Conservation (phyloP, 2,797 vertebrate species). For the Eleutherodactylus coqui region DNA sequence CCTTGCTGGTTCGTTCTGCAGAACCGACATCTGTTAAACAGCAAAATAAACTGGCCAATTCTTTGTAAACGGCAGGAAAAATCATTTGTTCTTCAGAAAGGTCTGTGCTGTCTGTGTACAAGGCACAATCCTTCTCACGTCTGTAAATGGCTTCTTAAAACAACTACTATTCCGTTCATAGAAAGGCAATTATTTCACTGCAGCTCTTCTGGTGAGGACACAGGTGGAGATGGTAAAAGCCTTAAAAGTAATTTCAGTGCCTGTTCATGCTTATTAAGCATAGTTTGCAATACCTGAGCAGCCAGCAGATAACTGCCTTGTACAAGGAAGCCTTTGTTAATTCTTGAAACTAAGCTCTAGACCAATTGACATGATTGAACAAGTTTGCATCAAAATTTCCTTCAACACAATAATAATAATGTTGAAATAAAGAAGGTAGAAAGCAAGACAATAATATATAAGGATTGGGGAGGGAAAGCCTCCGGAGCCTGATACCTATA, state of each 20-base stretch:
- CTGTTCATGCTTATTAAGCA: constrained; percentile 60
- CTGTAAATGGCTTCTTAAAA: constrained; percentile 32
- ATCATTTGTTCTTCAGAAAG: background rate
- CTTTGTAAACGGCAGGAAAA: constrained; percentile 11
- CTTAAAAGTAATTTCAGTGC: constrained; percentile 34
- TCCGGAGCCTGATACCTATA: background rate
- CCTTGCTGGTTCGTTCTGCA: background rate
- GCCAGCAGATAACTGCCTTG: constrained; percentile 11
- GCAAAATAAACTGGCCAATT: background rate
- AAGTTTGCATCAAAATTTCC: background rate
- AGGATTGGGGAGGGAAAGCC: background rate
- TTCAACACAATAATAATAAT: background rate
- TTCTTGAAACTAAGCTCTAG: background rate
- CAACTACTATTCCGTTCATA: constrained; percentile 27
- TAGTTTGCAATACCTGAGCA: constrained; percentile 41
- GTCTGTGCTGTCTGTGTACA: background rate
- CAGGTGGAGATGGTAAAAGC: constrained; percentile 45
- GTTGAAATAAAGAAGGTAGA: background rate
- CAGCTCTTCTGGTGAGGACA: constrained; percentile 30
- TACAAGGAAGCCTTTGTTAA: background rate
- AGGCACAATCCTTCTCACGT: background rate
- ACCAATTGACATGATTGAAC: background rate
- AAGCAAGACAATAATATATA: background rate
- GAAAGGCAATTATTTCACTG: constrained; percentile 54
- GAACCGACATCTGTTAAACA: constrained; percentile 1